phyloP scores from a whole-genome alignment of 2,888 invertebrate species.

The Ditylenchus weischeri region DNA sequence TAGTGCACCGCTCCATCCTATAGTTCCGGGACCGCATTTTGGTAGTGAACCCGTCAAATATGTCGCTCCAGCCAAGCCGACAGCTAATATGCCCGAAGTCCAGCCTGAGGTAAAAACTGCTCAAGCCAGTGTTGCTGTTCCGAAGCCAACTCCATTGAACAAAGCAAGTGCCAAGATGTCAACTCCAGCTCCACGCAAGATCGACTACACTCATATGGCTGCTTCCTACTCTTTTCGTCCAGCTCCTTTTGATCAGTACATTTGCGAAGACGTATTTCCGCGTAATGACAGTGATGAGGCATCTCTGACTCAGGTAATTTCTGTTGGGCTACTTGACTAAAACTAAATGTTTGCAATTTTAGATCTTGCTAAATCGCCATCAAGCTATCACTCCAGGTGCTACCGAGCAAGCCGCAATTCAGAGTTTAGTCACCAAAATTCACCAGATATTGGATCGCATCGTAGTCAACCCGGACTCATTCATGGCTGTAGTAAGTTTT shows the following conservation, averaged over 20 bases:
- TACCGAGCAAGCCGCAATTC: constrained; percentile 83
- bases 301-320: constrained; percentile 23
- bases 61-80: neutral
- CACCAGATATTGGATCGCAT: constrained; percentile 88
- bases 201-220: neutral
- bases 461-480: constrained; percentile 86
- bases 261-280: constrained; percentile 35
- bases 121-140: neutral
- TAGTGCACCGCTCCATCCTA: neutral
- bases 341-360: constrained; percentile 39
- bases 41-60: constrained; percentile 2
- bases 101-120: neutral
- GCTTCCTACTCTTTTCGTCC: constrained; percentile 20
- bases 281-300: constrained; percentile 30
- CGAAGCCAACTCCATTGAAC: neutral
- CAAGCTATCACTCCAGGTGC: constrained; percentile 85
- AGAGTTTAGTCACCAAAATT: constrained; percentile 89
- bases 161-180: neutral
- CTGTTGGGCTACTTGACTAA: no score
- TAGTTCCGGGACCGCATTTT: neutral
- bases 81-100: no score
- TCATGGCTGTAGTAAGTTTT: constrained; percentile 83
- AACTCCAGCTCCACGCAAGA: neutral
- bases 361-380: constrained; percentile 87
- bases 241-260: constrained; percentile 37